Conservation (phyloP, 2,797 vertebrate species). For the Pogoniulus pusillus region DNA sequence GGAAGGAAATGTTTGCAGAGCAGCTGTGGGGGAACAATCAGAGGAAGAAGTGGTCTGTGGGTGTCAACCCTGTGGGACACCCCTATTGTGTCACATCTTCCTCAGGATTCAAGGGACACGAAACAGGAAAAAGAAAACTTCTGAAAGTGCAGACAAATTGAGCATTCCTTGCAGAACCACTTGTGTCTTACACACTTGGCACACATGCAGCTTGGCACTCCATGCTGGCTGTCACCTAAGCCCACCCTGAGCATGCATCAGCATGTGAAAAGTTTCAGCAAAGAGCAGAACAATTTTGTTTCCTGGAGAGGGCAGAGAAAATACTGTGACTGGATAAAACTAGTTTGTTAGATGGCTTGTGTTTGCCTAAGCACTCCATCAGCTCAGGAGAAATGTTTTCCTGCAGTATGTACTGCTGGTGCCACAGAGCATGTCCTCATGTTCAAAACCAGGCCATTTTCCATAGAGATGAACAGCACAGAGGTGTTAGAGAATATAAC, state of each 20-base stretch:
- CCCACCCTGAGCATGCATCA: neutral
- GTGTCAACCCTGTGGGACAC: neutral
- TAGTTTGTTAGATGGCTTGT: neutral
- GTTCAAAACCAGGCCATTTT: neutral
- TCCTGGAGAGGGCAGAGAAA: neutral
- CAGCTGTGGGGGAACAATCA: constrained; percentile 51
- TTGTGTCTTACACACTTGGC: neutral
- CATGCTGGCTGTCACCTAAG: neutral
- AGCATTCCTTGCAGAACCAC: neutral
- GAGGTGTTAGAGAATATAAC: fast-evolving
- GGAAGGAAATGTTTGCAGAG: constrained; percentile 45
- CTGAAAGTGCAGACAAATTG: neutral
- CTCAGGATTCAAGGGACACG: neutral
- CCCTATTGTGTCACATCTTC: constrained; percentile 7
- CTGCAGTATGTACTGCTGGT: neutral
- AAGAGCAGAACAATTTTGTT: neutral
- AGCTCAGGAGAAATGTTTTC: neutral
- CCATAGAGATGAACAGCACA: neutral
- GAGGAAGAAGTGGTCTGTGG: constrained; percentile 18
- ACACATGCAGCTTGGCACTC: neutral
- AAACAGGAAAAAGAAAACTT: too few species aligned
- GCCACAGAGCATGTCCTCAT: neutral
- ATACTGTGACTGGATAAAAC: neutral
- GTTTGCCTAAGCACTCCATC: neutral
- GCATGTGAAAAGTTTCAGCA: neutral